A percentile compares a stretch with the other conserved stretches of the same genome.
phyloP scores from a whole-genome alignment of 1,140 invertebrate species.

The Drosophila erecta region DNA sequence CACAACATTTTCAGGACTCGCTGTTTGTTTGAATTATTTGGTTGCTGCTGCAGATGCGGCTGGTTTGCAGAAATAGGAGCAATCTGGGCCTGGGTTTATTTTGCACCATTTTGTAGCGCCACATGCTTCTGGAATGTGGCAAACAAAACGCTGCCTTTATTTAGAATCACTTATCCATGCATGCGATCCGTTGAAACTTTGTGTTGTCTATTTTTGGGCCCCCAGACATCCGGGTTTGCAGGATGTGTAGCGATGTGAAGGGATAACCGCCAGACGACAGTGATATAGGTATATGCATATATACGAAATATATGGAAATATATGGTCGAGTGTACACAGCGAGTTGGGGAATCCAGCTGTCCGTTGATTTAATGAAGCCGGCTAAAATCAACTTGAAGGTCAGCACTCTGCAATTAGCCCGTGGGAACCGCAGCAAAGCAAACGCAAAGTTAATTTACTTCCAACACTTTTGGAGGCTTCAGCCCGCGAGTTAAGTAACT shows the following conservation, averaged over 20 bases:
- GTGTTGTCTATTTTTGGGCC: constrained; percentile 40
- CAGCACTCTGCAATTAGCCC: constrained; percentile 70
- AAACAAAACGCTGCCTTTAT: constrained; percentile 67
- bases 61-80: constrained; percentile 32
- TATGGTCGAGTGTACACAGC: neutral
- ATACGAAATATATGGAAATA: neutral
- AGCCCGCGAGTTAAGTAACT: constrained; percentile 56
- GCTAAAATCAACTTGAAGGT: constrained; percentile 70
- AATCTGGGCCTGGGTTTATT: constrained; percentile 74
- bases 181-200: constrained; percentile 52
- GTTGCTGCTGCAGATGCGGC: constrained; percentile 40
- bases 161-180: constrained; percentile 70
- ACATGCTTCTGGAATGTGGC: constrained; percentile 22
- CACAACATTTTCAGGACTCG: constrained; percentile 55
- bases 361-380: constrained; percentile 70
- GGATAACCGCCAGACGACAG: constrained; percentile 36
- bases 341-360: neutral
- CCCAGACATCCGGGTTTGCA: constrained; percentile 30
- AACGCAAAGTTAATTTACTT: constrained; percentile 73
- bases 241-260: neutral
- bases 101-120: constrained; percentile 55
- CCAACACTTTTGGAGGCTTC: constrained; percentile 40
- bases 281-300: constrained; percentile 16
- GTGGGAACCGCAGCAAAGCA: constrained; percentile 64
- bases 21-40: constrained; percentile 68